phyloP scores from a whole-genome alignment of 2,888 invertebrate species.

The Shargacucullia verbasci region DNA sequence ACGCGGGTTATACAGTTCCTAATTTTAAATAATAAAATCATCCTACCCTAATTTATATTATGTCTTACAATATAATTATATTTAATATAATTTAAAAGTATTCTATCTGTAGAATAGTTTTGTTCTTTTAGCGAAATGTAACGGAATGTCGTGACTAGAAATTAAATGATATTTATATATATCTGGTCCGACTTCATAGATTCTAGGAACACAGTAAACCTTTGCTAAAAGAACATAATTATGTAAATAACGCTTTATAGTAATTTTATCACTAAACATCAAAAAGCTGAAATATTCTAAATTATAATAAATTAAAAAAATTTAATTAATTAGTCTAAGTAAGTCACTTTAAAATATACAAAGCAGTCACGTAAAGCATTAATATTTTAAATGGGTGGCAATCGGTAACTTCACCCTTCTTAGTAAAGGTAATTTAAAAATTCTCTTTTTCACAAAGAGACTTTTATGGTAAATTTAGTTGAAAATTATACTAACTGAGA shows the following conservation, averaged over 20 bases:
- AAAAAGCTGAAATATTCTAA: conserved; percentile 82
- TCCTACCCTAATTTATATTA: conserved; percentile 51
- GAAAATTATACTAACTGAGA: conserved; percentile 17
- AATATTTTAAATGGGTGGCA: conserved; percentile 38
- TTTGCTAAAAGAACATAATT: conserved; percentile 44
- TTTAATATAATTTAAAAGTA: conserved; percentile 44
- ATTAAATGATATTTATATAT: neutral
- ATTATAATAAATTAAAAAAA: conserved; percentile 75
- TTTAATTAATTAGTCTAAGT: conserved; percentile 53
- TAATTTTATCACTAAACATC: conserved; percentile 73
- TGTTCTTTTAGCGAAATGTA: conserved; percentile 39
- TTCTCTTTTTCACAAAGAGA: conserved; percentile 2
- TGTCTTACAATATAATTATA: conserved; percentile 50
- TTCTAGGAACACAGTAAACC: neutral
- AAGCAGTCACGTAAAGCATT: conserved; percentile 44
- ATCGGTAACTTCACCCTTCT: conserved; percentile 25
- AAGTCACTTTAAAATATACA: conserved; percentile 51
- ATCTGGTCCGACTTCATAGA: neutral
- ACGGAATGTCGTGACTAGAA: neutral
- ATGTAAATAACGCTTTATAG: conserved; percentile 80
- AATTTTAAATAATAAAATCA: conserved; percentile 38
- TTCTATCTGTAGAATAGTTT: conserved; percentile 37
- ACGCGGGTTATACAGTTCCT: conserved; percentile 43
- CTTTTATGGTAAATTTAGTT: conserved; percentile 8
- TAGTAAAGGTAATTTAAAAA: conserved; percentile 23